These are phyloP conservation scores for Sphenopsis melanotis DNA, from an alignment of 2,797 vertebrate species.

Conservation along the genomic window DNA sequence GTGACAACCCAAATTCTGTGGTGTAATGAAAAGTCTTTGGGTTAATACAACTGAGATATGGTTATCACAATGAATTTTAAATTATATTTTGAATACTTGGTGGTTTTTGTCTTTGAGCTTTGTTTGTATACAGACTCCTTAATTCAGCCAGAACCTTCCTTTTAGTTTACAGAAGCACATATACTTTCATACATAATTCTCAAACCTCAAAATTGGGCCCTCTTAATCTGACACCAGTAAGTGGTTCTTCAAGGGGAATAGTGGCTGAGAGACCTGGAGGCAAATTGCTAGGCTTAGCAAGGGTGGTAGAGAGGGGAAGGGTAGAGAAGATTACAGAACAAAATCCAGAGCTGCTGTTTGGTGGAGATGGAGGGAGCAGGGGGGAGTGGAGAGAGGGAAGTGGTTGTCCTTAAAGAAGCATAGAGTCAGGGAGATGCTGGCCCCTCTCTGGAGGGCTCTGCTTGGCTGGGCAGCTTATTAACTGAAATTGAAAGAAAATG, in stretches of 20 bases:
- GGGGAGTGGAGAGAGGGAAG: neutral
- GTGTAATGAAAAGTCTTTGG: neutral
- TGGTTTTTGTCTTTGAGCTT: neutral
- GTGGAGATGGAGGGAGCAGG: neutral
- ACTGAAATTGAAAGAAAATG: slow-evolving; percentile 30
- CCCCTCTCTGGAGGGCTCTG: slow-evolving; percentile 17
- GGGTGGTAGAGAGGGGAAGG: neutral
- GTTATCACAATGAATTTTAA: neutral
- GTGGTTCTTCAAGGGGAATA: neutral
- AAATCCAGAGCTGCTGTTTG: neutral
- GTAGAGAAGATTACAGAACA: neutral
- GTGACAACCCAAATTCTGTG: neutral
- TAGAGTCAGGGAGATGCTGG: neutral
- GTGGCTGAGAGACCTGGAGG: neutral
- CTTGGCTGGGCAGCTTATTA: slow-evolving; percentile 49
- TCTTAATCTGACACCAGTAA: neutral
- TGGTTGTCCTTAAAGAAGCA: neutral
- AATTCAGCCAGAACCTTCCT: neutral
- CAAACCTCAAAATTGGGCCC: neutral
- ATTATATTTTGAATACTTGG: neutral
- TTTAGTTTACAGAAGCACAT: neutral
- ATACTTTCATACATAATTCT: neutral
- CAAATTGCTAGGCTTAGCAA: neutral
- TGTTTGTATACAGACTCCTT: neutral
- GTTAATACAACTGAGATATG: neutral